These are phyloP conservation scores for Fragum fragum DNA, from an alignment of 2,888 invertebrate species.

Conservation along the genomic window DNA sequence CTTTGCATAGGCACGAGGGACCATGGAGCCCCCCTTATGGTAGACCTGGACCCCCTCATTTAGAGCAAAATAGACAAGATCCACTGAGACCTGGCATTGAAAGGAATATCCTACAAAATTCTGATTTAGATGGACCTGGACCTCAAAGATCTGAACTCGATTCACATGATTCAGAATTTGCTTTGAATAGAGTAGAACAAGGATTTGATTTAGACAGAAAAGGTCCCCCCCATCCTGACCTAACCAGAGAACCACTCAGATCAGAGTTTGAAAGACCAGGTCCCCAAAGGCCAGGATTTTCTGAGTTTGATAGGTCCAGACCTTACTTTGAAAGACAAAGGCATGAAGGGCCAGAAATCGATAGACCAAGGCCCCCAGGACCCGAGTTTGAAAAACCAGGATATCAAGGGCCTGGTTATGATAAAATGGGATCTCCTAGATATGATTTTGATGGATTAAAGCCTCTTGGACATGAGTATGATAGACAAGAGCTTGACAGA, in stretches of 20 bases:
- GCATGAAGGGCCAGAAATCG: not conserved
- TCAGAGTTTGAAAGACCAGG: slow-evolving; percentile 20
- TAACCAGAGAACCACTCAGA: not conserved
- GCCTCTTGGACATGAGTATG: slow-evolving; percentile 9
- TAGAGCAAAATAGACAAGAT: not conserved
- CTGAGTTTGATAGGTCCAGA: not conserved
- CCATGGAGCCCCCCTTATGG: not conserved
- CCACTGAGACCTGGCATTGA: not conserved
- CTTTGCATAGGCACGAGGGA: not conserved
- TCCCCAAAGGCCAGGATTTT: slow-evolving; percentile 4
- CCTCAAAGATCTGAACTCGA: not conserved
- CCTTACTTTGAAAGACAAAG: slow-evolving; percentile 23
- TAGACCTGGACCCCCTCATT: not conserved
- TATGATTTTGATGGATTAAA: not conserved
- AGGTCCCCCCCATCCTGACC: not conserved
- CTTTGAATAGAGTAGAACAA: not conserved
- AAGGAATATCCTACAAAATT: not conserved
- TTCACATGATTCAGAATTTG: not conserved
- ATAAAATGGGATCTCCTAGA: slow-evolving; percentile 8
- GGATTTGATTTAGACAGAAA: not conserved
- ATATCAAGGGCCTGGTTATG: not conserved
- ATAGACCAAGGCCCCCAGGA: not conserved
- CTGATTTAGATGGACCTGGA: not conserved
- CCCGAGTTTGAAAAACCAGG: slow-evolving; percentile 1
- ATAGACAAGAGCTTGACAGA: slow-evolving; percentile 14